Base-by-base conservation (phyloP, 2,113 vertebrate genomes). In the Zapornia atra region DNA sequence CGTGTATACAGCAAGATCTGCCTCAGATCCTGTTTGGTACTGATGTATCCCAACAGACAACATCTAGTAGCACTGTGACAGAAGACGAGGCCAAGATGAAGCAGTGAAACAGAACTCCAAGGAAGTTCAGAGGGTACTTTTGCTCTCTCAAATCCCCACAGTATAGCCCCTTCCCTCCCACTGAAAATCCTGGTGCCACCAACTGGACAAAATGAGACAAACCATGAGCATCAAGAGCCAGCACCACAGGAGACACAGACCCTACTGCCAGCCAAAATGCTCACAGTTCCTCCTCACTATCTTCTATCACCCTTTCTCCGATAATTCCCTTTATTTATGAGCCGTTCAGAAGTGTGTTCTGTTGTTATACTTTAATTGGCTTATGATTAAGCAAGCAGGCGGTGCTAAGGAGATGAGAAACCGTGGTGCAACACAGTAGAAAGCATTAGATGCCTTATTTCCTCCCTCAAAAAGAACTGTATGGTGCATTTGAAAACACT, bases 301-400 rank as follows among this genome's bases (percentile, higher is more conserved):
- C 77, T 76, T 42, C 36, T 34, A 31, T 19, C 9, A 28, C 6
- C 22, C 57, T 42, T 28, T 73, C 80, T 80, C 53, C 44, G 13
- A 56, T 57, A 85, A 90, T 57, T 60, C 66, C 40, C 59, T 69
- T 89, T 66, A 78, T 82, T 81, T 91, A 75, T 92, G 79, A 85
- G 92, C 61, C 65, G 89, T 95, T 92, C 77, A 92, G 64, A 95
- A 94, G 51, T 15, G 40, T 54, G 29, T 92, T 96, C 73, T 36
- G 5, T 94, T 93, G 86, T 91, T 95, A 79, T 28, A 75, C 65
- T 88, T 90, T 80, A 97, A 96, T 79, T 96, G 79, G 77, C 48
- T 97, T 94, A 93, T 25, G 73, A 93, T 94, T 95, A 97, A 95
- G 91, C 88, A 96, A 94, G 91, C 36, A 97, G 77, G 78, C 24